A percentile compares a stretch with the other conserved stretches of the same genome.
Evolutionary conservation across 1,140 invertebrate genomes (phyloP).

Genomic region (Anoplophora glabripennis): DNA sequence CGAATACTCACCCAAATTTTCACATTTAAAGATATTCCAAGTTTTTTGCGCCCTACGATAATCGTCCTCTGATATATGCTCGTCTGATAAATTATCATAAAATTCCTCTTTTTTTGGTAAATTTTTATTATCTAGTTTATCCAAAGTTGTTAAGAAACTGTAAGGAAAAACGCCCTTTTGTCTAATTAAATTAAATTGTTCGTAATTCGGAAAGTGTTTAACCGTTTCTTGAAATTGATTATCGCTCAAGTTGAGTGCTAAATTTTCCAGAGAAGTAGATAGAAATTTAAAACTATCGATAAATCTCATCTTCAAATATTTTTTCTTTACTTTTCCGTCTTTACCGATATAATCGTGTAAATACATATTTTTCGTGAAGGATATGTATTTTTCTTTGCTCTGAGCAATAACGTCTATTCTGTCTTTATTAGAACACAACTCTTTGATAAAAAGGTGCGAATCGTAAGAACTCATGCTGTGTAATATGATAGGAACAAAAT

Average conservation of each 20-base stretch:
- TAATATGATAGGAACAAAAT: conserved; percentile 45
- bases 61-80: conserved; percentile 39
- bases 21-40: conserved; percentile 49
- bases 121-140: conserved; percentile 37
- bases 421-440: conserved; percentile 31
- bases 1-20: conserved; percentile 48
- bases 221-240: conserved; percentile 10
- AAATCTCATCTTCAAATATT: conserved; percentile 35
- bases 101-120: conserved; percentile 41
- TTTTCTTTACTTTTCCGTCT: conserved; percentile 8
- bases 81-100: conserved; percentile 40
- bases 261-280: conserved; percentile 27
- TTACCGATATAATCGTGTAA: conserved; percentile 16
- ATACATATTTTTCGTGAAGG: conserved; percentile 31
- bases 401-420: conserved; percentile 44
- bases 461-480: conserved; percentile 27
- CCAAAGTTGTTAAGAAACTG: conserved; percentile 35
- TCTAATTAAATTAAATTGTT: conserved; percentile 39
- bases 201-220: conserved; percentile 33
- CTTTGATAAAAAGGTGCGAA: conserved; percentile 38
- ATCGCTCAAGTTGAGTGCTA: conserved; percentile 2
- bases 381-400: conserved; percentile 44
- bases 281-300: conserved; percentile 43
- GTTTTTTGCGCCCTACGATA: conserved; percentile 48
- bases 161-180: conserved; percentile 43